These are phyloP conservation scores for Pseudococcus jackbeardsleyi DNA, from an alignment of 2,888 invertebrate genomes.

Conservation along the genomic window DNA sequence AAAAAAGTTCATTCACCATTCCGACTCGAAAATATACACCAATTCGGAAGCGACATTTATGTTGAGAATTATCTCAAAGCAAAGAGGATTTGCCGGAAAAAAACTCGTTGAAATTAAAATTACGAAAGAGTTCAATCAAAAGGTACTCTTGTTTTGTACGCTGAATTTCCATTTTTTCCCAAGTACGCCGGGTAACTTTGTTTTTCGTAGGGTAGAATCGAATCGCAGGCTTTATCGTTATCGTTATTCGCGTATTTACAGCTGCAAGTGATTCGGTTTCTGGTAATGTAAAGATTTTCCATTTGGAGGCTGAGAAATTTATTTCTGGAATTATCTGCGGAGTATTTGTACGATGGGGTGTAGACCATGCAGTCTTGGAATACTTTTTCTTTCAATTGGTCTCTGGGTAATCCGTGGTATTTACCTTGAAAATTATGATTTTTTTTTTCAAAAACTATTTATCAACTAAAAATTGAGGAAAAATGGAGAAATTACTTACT, in stretches of 20 bases:
- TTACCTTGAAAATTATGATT: neutral
- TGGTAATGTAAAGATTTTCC: slow-evolving; percentile 42
- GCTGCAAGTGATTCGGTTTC: slow-evolving; percentile 25
- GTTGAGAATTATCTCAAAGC: slow-evolving; percentile 30
- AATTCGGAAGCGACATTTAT: slow-evolving; percentile 46
- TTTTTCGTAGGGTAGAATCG: slow-evolving; percentile 48
- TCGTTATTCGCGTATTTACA: neutral
- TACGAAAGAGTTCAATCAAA: neutral
- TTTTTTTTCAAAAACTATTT: no score
- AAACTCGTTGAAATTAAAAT: neutral
- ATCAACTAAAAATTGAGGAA: neutral
- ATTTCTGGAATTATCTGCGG: neutral
- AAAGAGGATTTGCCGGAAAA: neutral
- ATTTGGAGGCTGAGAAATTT: slow-evolving; percentile 15
- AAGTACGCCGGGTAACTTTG: slow-evolving; percentile 55
- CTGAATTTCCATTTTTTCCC: slow-evolving; percentile 43
- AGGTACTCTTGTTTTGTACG: slow-evolving; percentile 36
- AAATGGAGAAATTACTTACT: neutral
- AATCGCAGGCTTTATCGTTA: slow-evolving; percentile 8
- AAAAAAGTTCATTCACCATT: neutral
- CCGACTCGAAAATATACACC: neutral
- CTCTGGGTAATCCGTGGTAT: slow-evolving; percentile 35
- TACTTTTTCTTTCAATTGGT: slow-evolving; percentile 22
- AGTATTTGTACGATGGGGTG: neutral
- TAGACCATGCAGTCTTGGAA: neutral